Conservation (phyloP, 1,140 invertebrate genomes). For the Heliconius hermathena region DNA sequence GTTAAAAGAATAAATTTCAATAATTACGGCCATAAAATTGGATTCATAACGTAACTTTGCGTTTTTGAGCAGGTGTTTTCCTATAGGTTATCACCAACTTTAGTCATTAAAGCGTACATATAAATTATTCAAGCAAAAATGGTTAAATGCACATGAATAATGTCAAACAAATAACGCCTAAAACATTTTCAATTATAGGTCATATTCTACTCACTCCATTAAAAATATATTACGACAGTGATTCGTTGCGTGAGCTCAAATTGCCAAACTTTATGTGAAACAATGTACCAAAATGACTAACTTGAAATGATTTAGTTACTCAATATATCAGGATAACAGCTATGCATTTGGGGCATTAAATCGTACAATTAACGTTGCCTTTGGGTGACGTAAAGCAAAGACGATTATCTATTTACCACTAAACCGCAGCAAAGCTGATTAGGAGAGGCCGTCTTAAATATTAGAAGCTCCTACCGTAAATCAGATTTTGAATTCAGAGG, state of each 20-base stretch:
- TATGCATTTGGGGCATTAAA: conserved; percentile 37
- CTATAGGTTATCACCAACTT: neutral
- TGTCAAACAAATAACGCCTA: neutral
- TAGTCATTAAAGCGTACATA: neutral
- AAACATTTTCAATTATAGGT: conserved; percentile 19
- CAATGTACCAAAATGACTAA: conserved; percentile 27
- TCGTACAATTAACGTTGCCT: conserved; percentile 43
- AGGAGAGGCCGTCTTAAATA: conserved; percentile 59
- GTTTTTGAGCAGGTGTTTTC: neutral
- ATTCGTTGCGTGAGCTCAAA: conserved; percentile 9
- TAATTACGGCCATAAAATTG: neutral
- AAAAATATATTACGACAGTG: conserved; percentile 17
- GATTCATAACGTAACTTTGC: neutral
- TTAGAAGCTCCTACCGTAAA: conserved; percentile 56
- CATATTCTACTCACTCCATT: conserved; percentile 15
- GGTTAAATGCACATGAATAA: neutral
- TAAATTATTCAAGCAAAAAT: neutral
- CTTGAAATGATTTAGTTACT: conserved; percentile 39
- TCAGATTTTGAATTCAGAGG: conserved; percentile 53
- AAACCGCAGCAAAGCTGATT: conserved; percentile 56
- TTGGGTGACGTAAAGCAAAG: conserved; percentile 43
- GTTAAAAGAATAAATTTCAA: neutral
- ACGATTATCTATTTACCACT: conserved; percentile 48
- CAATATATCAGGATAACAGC: conserved; percentile 40
- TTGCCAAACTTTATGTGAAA: conserved; percentile 26